phyloP scores from a whole-genome alignment of 2,113 vertebrate species.

The Corythornis vintsioides region DNA sequence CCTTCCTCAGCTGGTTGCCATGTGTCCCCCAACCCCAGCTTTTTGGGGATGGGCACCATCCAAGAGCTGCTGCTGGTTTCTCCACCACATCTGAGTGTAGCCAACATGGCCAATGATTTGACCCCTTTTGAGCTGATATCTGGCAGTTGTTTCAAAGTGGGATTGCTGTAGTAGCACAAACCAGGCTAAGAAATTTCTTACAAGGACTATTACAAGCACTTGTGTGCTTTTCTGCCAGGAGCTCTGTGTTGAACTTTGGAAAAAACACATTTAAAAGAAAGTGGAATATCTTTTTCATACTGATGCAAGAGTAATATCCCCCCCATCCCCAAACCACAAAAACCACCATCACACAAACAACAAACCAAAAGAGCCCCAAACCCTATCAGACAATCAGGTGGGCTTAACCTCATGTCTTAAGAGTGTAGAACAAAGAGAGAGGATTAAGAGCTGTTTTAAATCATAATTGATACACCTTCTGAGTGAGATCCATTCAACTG shows the following conservation, averaged over 20 bases:
- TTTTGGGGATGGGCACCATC: too few relatives aligned
- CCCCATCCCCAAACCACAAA: too few relatives aligned
- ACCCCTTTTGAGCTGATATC: neutral
- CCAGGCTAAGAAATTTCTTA: neutral
- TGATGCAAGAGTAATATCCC: neutral
- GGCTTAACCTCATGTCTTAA: neutral
- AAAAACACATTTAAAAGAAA: neutral
- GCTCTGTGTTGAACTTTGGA: neutral
- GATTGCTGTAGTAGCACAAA: neutral
- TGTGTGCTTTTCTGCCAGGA: neutral
- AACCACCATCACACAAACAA: too few relatives aligned
- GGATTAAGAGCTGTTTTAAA: neutral
- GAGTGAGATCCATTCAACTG: neutral
- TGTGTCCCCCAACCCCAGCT: too few relatives aligned
- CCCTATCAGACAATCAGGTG: neutral
- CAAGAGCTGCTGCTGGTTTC: neutral
- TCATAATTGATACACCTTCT: fast-evolving
- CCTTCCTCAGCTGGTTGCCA: neutral
- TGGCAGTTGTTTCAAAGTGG: neutral
- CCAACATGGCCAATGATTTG: neutral
- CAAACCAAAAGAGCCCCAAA: too few relatives aligned
- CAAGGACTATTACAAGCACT: neutral
- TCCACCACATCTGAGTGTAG: neutral
- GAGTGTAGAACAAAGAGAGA: neutral
- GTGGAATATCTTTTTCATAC: neutral